Evolutionary conservation across 2,888 invertebrate species (phyloP), one percentile per base, ranked within the genome.

Genomic region (Rotaria magnacalcarata): DNA sequence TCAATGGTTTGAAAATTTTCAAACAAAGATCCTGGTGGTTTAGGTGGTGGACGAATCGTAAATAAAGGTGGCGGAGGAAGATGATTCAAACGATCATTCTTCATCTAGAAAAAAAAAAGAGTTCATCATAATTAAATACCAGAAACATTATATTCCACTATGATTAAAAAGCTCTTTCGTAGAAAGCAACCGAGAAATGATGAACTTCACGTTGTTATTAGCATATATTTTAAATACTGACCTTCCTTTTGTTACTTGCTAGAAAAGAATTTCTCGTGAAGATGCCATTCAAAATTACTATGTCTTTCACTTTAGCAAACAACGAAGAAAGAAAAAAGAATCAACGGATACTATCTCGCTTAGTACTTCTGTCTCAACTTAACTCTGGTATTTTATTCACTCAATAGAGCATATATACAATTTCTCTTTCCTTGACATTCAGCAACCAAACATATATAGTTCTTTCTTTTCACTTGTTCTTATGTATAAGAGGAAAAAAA

Each of bases 31-130:
- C 47, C 80, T 2, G 80, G n/a, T n/a, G 80, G 80, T 47, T 21
- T 80, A 16, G 80, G 80, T 47, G 80, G 80, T 47, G 80, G 80
- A 10, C 80, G 80, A 80, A 80, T 43, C 11, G 80, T n/a, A 80
- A 80, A 80, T 47, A 80, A 14, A 11, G 80, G 80, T n/a, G 80
- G 80, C 10, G 80, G 80, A 47, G 67, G 67, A 19, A 67, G 34
- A 67, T 34, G 67, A 67, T 6, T 16, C 19, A 34, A 34, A 27
- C 2, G 34, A 34, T 67, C 67, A 6, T 67, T 27, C 27, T 67
- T 67, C 67, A 67, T 67, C 67, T 67, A 67, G 24, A 67, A 56
- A 56, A 67, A 56, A 56, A 52, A 3, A 0, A 3, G 21, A 54
- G 10, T 21, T 54, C 5, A 21, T 54, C 6, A 6, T 19, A 19